Percentiles rank a stretch among this genome's conserved stretches.
Evolutionary conservation across 2,888 invertebrate genomes (phyloP).

Genomic region (Diploptera punctata): DNA sequence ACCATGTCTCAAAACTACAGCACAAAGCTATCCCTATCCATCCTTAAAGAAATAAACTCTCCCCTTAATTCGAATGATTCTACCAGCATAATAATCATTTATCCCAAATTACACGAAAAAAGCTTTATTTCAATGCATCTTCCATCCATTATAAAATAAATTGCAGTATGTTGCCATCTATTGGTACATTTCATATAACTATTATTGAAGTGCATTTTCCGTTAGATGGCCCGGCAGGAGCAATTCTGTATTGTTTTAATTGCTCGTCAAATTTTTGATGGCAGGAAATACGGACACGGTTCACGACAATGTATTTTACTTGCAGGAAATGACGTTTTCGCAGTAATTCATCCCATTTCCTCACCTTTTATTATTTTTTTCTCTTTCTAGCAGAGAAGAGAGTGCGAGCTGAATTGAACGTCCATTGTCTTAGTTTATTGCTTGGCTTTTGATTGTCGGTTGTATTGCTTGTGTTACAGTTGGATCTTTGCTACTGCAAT

Average conservation of each 20-base stretch:
- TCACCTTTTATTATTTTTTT: not conserved
- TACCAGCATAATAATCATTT: not conserved
- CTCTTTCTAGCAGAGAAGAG: slow-evolving; percentile 3
- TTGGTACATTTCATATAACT: slow-evolving; percentile 23
- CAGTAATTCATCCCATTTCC: not conserved
- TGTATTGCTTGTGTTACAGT: not conserved
- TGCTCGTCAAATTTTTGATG: slow-evolving; percentile 29
- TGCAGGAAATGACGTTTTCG: slow-evolving; percentile 14
- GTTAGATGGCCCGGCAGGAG: not conserved
- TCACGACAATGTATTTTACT: not conserved
- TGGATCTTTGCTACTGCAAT: no score
- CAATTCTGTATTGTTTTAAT: slow-evolving; percentile 19
- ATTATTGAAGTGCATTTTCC: slow-evolving; percentile 10
- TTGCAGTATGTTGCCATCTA: slow-evolving; percentile 8
- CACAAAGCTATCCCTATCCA: not conserved
- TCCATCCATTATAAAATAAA: not conserved
- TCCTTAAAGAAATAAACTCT: not conserved
- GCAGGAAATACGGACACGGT: not conserved
- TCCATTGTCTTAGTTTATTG: not conserved
- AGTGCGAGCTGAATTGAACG: not conserved
- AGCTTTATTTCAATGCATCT: not conserved
- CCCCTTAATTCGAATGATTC: not conserved
- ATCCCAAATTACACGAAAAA: not conserved
- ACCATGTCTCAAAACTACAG: no score
- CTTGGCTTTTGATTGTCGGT: not conserved